Conservation (phyloP, 2,888 invertebrate genomes). For the Trisateles emortualis region DNA sequence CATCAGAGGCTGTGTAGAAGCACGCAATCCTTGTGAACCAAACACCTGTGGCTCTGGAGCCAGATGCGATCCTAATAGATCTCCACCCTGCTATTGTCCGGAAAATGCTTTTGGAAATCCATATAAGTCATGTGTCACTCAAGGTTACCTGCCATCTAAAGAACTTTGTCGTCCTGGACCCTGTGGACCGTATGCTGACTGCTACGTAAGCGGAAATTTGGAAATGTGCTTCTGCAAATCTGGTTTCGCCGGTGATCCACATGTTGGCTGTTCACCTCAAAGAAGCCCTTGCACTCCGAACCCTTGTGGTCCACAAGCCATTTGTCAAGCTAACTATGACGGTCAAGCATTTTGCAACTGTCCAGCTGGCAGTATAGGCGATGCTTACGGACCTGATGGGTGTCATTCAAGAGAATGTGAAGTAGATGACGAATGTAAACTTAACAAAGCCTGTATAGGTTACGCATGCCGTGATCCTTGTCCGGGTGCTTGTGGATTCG, state of each 20-base stretch:
- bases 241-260: constrained; percentile 93
- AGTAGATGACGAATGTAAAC: constrained; percentile 92
- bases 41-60: constrained; percentile 93
- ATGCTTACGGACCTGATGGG: constrained; percentile 90
- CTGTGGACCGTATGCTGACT: constrained; percentile 94
- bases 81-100: constrained; percentile 95
- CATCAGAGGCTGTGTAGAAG: constrained; percentile 93
- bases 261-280: constrained; percentile 90
- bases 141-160: constrained; percentile 83
- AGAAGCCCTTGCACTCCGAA: constrained; percentile 92
- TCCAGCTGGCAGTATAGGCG: constrained; percentile 91
- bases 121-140: constrained; percentile 90
- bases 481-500: constrained; percentile 92
- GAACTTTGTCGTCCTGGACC: constrained; percentile 93
- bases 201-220: constrained; percentile 92
- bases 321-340: constrained; percentile 89
- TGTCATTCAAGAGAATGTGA: constrained; percentile 94
- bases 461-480: constrained; percentile 94
- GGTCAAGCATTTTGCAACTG: constrained; percentile 92
- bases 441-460: constrained; percentile 91
- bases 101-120: constrained; percentile 94
- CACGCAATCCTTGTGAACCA: constrained; percentile 93
- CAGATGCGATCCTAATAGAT: constrained; percentile 92
- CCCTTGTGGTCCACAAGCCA: constrained; percentile 93
- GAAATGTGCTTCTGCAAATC: constrained; percentile 94